Conservation (phyloP, 2,797 vertebrate species). For the Scomberomorus guttatus region DNA sequence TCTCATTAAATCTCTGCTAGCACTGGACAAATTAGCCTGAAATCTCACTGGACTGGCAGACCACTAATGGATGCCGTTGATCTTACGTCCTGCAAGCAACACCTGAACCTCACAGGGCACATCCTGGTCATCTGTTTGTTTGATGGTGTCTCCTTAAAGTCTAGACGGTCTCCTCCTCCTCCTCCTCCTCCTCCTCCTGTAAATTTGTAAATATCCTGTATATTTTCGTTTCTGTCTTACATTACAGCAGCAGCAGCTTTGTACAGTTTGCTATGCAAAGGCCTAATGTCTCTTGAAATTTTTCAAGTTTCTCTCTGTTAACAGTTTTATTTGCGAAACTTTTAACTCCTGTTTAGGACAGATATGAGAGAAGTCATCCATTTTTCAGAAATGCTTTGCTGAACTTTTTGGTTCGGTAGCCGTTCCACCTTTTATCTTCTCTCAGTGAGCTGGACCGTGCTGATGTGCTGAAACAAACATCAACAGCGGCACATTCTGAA, state of each 20-base stretch:
- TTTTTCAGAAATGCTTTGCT: slow-evolving; percentile 16
- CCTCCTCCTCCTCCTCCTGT: slow-evolving; percentile 66
- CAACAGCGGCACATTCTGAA: neutral
- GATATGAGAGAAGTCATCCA: slow-evolving; percentile 15
- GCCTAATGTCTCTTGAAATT: slow-evolving; percentile 42
- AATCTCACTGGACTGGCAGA: slow-evolving; percentile 16
- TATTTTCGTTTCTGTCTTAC: slow-evolving; percentile 67
- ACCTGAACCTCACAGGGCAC: neutral
- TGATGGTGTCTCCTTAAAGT: slow-evolving; percentile 34
- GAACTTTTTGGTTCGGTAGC: slow-evolving; percentile 38
- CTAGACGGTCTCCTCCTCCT: slow-evolving; percentile 11
- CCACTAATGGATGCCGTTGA: slow-evolving; percentile 9
- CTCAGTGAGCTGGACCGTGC: neutral
- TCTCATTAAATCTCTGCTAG: slow-evolving; percentile 1
- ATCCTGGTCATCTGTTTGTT: slow-evolving; percentile 13
- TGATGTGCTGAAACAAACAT: slow-evolving; percentile 3
- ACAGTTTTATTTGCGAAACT: slow-evolving; percentile 44
- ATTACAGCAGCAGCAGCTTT: slow-evolving; percentile 67
- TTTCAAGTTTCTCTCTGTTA: slow-evolving; percentile 35
- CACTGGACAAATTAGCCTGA: slow-evolving; percentile 22
- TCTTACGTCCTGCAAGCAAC: slow-evolving; percentile 11
- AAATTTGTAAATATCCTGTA: slow-evolving; percentile 88
- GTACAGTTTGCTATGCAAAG: slow-evolving; percentile 76
- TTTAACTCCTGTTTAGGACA: slow-evolving; percentile 28
- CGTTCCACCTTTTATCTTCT: neutral